Base-by-base conservation (phyloP, 1,140 invertebrate genomes). In the Heterodera schachtii region DNA sequence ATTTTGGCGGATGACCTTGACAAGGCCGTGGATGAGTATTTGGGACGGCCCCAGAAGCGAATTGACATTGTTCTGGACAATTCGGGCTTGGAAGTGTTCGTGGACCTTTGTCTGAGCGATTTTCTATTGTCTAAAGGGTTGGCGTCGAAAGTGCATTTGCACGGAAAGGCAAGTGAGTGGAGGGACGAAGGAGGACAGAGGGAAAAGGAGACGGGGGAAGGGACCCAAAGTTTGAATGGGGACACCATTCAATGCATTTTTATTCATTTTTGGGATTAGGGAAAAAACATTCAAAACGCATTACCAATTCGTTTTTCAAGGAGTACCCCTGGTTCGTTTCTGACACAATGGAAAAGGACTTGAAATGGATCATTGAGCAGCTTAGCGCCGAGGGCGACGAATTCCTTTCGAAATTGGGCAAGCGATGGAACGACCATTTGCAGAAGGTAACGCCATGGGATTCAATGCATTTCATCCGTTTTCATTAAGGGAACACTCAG, bases 241-340 rank as follows among this genome's bases (percentile, higher is more conserved):
- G 31, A 1, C 31, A 31, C 31, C 31, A 31, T 31, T 31, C 31
- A 31, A 31, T 11, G 49, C 49, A 6, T 52, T 52, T 52, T 52
- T 52, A 11, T 52, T 52, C 52, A 43, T 21, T 52, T 52, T 75
- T 66, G 8, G 31, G 31, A 31, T 31, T 31, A n/a, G 31, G 31
- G 31, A 31, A 31, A 31, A 31, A 31, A 1, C 31, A 31, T 31
- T 64, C 46, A 66, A 47, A 66, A 66, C 70, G 21, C n/a, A 69
- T 43, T 21, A 11, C 6, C 49, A 8, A 11, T 19, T 5, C 19
- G 5, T 64, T 64, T 64, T 64, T 83, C 79, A 73, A 87, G 87
- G 49, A 70, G 11, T 94, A 95, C 84, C 96, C 97, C 0, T 99
- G 97, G 97, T 99, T 95, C 90, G 93, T 99, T 2, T 98, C 96